Conservation (phyloP, 2,888 invertebrate genomes). For the Agrochola lychnidis region DNA sequence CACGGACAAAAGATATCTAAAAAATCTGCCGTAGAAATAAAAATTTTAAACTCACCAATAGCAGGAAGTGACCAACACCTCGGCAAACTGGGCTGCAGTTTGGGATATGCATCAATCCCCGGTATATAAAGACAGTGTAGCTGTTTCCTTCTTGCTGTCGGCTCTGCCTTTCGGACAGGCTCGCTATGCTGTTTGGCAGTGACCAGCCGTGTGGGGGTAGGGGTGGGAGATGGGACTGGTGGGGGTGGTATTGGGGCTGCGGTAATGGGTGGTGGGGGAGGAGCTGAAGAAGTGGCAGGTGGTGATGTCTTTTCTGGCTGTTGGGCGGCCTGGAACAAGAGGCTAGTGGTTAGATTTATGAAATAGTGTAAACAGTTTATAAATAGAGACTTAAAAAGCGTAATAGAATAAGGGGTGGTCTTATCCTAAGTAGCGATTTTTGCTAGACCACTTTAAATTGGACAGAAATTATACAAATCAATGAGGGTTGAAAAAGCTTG, state of each 20-base stretch:
- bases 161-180: conserved; percentile 13
- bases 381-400: background rate
- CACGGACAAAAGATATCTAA: no score
- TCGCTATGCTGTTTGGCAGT: conserved; percentile 37
- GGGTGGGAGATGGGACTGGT: conserved; percentile 19
- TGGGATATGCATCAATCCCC: conserved; percentile 94
- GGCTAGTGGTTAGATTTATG: background rate
- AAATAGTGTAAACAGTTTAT: background rate
- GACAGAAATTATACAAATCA: no score
- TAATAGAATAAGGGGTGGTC: no score
- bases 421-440: no score
- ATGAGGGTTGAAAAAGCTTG: no score
- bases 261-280: conserved; percentile 13
- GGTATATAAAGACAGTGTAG: conserved; percentile 93
- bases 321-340: conserved; percentile 49
- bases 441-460: no score
- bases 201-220: background rate
- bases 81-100: conserved; percentile 92
- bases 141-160: conserved; percentile 57
- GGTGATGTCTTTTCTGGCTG: conserved; percentile 52
- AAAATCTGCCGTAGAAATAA: no score
- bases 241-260: conserved; percentile 35
- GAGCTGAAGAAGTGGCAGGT: conserved; percentile 26
- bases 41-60: conserved; percentile 79
- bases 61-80: conserved; percentile 95